A percentile compares a stretch with the other conserved stretches of the same genome.
These are phyloP conservation scores for Drosophila greeni DNA, from an alignment of 2,888 invertebrate genomes.

Conservation along the genomic window DNA sequence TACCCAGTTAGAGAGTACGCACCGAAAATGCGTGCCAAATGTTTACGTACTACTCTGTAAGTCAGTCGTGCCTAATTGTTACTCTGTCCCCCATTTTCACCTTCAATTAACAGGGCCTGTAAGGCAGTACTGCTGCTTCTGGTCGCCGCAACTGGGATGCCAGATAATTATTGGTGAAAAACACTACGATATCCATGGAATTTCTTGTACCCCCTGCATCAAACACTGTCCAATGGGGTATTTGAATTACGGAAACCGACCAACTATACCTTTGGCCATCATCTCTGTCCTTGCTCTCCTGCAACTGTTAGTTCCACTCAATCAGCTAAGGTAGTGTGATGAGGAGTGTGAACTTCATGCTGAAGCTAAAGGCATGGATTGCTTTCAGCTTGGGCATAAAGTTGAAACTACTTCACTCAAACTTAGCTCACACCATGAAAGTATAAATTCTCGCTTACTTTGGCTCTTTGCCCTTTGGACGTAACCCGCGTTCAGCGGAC, in stretches of 20 bases:
- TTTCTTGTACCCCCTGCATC: background rate
- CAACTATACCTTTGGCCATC: background rate
- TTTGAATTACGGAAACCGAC: background rate
- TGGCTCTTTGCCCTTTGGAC: constrained; percentile 14
- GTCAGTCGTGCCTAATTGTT: background rate
- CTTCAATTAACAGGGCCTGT: background rate
- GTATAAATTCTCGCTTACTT: background rate
- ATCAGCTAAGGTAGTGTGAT: background rate
- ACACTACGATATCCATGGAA: background rate
- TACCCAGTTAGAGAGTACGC: background rate
- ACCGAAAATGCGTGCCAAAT: background rate
- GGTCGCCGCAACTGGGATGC: constrained; percentile 18
- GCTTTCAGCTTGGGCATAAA: background rate
- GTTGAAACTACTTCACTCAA: background rate
- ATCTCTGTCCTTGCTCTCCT: background rate
- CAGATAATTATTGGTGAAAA: background rate
- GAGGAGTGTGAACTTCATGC: background rate
- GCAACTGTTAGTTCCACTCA: background rate
- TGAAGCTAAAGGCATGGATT: background rate
- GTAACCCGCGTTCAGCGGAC: constrained; percentile 1
- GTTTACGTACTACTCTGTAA: background rate
- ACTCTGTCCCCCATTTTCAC: background rate
- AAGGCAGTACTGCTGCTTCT: constrained; percentile 18
- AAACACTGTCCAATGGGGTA: background rate
- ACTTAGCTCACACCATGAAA: background rate